Base-by-base conservation (phyloP, 2,888 invertebrate species). In the Drosophila kanekoi region DNA sequence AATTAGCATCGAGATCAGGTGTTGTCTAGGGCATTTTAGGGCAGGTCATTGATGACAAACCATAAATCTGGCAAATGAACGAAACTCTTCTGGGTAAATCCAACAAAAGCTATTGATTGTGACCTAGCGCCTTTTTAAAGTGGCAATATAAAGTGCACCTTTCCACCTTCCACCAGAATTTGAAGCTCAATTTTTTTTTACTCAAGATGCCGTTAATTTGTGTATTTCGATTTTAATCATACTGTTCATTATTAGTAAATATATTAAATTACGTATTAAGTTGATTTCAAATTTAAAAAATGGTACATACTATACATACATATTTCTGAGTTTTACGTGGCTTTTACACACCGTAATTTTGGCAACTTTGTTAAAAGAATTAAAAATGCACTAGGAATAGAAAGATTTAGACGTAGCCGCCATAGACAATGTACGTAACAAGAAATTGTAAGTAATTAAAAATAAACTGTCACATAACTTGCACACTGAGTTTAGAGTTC, bases 211-310 rank as follows among this genome's bases (percentile, higher is more conserved):
- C 18, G 10, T 58, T 32, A 8, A 20, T 16, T 56, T 41, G 13
- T 28, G 11, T 14, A 8, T 44, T 28, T 44, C 28, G 9, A 59
- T 76, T 56, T 59, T 56, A 58, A 70, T 70, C 59, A 66, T 74
- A 62, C 76, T 75, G 75, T 56, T 64, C 59, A 53, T 62, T 56
- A 52, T 53, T 52, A 66, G 43, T 61, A 48, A 51, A 75, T 87
- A 71, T 80, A 77, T 71, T 86, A 80, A 83, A 77, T 82, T 82
- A 82, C 82, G 82, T 82, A 82, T 88, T 80, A 73, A 71, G 74
- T 71, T 80, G 78, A 73, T 71, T 28, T 82, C 62, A 71, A 77
- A 83, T 64, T 58, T 71, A 60, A 44, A 67, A 62, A 80, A 70
- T 81, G 66, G 67, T 78, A 70, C 65, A 73, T 66, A 66, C 52